These are phyloP conservation scores for Haliclona indistincta DNA, from an alignment of 37 sponge, comb jelly and placozoan genomes.

Conservation along the genomic window DNA sequence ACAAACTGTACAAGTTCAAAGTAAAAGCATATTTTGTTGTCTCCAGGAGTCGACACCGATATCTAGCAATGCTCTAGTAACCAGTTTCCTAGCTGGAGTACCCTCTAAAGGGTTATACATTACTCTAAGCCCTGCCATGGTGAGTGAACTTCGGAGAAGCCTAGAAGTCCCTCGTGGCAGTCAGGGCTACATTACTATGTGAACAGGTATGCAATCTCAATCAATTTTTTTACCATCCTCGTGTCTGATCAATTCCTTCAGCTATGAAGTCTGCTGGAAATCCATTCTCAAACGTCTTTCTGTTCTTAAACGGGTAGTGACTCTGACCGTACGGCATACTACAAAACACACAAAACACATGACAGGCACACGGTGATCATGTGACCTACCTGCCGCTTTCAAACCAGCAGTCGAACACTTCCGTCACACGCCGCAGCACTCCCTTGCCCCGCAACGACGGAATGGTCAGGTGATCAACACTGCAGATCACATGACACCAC, in stretches of 20 bases:
- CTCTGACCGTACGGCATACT: slow-evolving; percentile 99
- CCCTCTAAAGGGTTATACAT: no score
- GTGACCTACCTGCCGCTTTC: slow-evolving; percentile 93
- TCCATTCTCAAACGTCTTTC: slow-evolving; percentile 75
- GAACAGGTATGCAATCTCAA: neutral
- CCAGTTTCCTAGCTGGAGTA: no score
- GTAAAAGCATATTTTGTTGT: no score
- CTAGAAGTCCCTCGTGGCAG: neutral
- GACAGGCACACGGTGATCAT: neutral
- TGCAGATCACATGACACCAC: slow-evolving; percentile 5
- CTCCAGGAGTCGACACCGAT: no score
- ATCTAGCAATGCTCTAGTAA: no score
- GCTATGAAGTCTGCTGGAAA: slow-evolving; percentile 99
- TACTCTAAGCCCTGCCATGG: no score
- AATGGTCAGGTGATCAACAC: slow-evolving; percentile 95
- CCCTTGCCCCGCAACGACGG: slow-evolving; percentile 85
- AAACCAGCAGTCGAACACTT: slow-evolving; percentile 99
- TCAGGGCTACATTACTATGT: neutral
- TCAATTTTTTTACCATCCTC: slow-evolving; percentile 93
- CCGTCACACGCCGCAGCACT: slow-evolving; percentile 75
- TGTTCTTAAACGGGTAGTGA: slow-evolving; percentile 99
- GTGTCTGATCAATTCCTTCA: slow-evolving; percentile 98
- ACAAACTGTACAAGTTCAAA: no score
- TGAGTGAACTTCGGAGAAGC: neutral
- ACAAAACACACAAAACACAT: neutral